Percentiles rank a stretch among this genome's conserved stretches.
phyloP scores from a whole-genome alignment of 2,113 vertebrate species.

The Rhipidura dahli region DNA sequence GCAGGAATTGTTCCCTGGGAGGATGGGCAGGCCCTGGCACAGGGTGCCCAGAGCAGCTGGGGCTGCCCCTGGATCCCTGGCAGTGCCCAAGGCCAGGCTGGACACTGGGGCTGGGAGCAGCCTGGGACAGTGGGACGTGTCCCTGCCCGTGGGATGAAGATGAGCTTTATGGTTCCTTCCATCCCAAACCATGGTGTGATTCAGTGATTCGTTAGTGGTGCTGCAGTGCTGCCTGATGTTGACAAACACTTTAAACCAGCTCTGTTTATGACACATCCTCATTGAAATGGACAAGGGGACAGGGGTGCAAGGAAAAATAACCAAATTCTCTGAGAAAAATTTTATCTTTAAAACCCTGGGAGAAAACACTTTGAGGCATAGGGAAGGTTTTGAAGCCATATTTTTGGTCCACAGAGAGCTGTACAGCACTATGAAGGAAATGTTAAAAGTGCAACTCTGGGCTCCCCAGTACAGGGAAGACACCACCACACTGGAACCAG shows the following conservation, averaged over 20 bases:
- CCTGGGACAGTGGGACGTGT: background rate
- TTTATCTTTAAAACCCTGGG: background rate
- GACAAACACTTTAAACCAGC: background rate
- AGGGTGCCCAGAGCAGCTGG: background rate
- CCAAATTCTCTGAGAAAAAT: too few species aligned
- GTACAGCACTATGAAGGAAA: background rate
- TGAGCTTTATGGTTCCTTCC: too few species aligned
- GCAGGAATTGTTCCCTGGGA: background rate
- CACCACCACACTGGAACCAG: accelerated
- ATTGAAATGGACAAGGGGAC: background rate
- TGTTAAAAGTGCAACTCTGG: background rate
- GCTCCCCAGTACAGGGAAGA: background rate
- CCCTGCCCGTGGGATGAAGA: background rate
- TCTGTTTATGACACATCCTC: background rate
- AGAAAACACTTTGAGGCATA: background rate
- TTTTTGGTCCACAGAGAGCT: background rate
- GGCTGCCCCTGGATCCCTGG: background rate
- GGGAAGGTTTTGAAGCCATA: accelerated
- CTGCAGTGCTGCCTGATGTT: background rate
- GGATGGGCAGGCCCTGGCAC: background rate
- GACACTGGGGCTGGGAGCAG: background rate
- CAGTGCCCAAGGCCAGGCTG: background rate
- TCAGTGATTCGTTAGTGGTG: background rate
- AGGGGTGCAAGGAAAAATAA: background rate
- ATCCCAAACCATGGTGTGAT: background rate